Evolutionary conservation across 2,888 invertebrate species (phyloP).

Genomic region (Cetonia aurata): DNA sequence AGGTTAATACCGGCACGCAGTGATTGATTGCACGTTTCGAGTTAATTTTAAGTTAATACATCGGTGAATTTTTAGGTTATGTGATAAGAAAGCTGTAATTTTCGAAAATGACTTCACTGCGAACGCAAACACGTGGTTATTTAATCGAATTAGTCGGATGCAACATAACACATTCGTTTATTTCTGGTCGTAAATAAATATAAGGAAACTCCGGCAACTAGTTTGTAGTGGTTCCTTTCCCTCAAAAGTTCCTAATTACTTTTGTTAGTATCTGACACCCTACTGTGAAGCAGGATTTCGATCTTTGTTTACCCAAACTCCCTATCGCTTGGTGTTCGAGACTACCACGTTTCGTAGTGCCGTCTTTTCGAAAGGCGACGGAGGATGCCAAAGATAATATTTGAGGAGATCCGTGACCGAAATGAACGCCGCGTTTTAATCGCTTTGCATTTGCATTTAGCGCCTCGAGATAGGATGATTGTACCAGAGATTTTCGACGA

Average conservation of each 20-base stretch:
- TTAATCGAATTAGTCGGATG: too few relatives aligned
- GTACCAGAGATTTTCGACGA: constrained; percentile 4
- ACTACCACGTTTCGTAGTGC: too few relatives aligned
- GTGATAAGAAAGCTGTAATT: too few relatives aligned
- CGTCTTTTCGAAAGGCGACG: not conserved
- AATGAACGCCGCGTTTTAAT: constrained; percentile 30
- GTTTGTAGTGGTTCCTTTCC: not conserved
- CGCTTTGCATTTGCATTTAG: constrained; percentile 41
- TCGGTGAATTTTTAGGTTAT: too few relatives aligned
- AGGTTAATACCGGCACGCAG: too few relatives aligned
- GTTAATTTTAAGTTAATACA: too few relatives aligned
- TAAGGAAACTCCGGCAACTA: too few relatives aligned
- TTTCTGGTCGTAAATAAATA: not conserved
- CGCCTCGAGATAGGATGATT: constrained; percentile 3
- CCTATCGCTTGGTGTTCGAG: too few relatives aligned
- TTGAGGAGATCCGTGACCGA: constrained; percentile 38
- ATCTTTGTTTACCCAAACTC: constrained; percentile 33
- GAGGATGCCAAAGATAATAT: constrained; percentile 40
- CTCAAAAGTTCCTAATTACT: constrained; percentile 52
- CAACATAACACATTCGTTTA: not conserved
- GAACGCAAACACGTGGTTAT: too few relatives aligned
- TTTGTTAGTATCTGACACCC: constrained; percentile 48
- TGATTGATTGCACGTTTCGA: too few relatives aligned
- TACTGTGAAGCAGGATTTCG: constrained; percentile 17
- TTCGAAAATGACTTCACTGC: too few relatives aligned